Conservation (phyloP, 2,888 invertebrate genomes). For the Acleris cristana region DNA sequence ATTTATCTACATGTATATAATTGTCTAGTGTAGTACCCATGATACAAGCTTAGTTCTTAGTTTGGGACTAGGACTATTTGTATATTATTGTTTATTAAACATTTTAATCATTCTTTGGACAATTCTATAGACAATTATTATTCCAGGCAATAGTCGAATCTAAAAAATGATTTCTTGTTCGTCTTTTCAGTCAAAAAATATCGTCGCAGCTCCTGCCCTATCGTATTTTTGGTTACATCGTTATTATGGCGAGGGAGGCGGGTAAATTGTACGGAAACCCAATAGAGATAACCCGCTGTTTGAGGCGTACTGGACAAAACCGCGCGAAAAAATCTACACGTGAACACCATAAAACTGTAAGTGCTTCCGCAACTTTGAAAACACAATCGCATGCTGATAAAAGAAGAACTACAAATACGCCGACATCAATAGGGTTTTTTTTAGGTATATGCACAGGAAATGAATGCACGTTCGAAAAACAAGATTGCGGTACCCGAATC, state of each 20-base stretch:
- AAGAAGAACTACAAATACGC: background rate
- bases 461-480: background rate
- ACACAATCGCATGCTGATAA: background rate
- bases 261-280: constrained; percentile 51
- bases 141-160: too few species aligned
- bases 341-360: constrained; percentile 10
- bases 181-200: background rate
- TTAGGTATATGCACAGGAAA: constrained; percentile 12
- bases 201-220: constrained; percentile 9
- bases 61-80: too few species aligned
- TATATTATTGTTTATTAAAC: too few species aligned
- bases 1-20: too few species aligned
- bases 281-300: constrained; percentile 47
- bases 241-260: constrained; percentile 40
- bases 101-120: too few species aligned
- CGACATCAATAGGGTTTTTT: background rate
- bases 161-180: too few species aligned
- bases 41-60: too few species aligned
- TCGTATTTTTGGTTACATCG: constrained; percentile 42
- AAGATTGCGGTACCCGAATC: background rate
- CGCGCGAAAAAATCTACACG: constrained; percentile 16
- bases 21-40: too few species aligned
- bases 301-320: constrained; percentile 25
- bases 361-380: background rate
- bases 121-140: too few species aligned